Evolutionary conservation across 1,140 invertebrate genomes (phyloP), one percentile per base, ranked within the genome.

Genomic region (Globodera ellingtonae): DNA sequence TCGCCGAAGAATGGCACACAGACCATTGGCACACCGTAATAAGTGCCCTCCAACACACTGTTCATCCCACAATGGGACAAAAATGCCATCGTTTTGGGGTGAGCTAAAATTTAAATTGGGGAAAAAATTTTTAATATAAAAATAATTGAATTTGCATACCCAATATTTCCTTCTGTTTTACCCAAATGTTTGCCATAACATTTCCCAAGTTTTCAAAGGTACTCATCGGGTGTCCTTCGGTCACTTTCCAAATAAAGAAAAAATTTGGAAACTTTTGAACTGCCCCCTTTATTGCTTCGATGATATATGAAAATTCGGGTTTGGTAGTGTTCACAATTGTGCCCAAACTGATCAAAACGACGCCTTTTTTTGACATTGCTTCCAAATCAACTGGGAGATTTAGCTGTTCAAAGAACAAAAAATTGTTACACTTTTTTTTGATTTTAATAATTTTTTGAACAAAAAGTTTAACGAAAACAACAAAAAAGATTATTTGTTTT

Each of bases 41-140:
- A 94, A 7, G 94, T 93, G 0, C 94, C 93, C 87, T 95, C 94
- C 86, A 93, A 93, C 89, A 94, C 92, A 80, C 93, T 94, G 71
- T 94, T 90, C 6, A 94, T 89, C 56, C 56, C 56, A 62, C 56
- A 62, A 18, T 62, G 56, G 56, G 56, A 62, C 56, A 62, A 8
- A 62, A 81, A 81, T 35, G 72, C 44, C 10, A 71, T 8, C 15
- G 80, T 81, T 21, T 46, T 21, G 15, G 52, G 35, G 10, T 83
- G n/a, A 5, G 80, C 80, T 67, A 81, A 62, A 79, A 62, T 13
- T 15, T 18, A 52, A 10, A 52, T 52, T 52, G 52, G 18, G 13
- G 13, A n/a, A 62, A 62, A 21, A 18, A 18, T 13, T 62, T 62
- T 62, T 18, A 62, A 62, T 18, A 3, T 3, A 2, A 62, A 62